A percentile compares a stretch with the other conserved stretches of the same genome.
These are phyloP conservation scores for Betta splendens DNA, from an alignment of 2,797 vertebrate genomes.

Conservation along the genomic window DNA sequence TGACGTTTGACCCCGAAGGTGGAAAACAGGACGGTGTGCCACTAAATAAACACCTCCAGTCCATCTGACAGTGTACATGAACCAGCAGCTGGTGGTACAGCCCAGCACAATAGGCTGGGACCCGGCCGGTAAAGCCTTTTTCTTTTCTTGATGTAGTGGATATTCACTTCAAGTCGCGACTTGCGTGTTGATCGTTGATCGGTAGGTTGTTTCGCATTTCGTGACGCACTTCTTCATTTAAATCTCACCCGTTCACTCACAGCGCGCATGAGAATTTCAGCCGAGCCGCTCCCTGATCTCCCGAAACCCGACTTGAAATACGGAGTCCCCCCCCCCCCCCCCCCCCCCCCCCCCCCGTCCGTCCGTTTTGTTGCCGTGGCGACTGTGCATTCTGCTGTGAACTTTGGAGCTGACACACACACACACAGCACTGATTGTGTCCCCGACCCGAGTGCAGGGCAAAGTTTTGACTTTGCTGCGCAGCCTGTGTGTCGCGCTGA, in stretches of 20 bases:
- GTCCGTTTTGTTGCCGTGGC: constrained; percentile 72
- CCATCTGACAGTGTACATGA: constrained; percentile 3
- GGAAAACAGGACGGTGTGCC: constrained; percentile 66
- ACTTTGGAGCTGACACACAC: constrained; percentile 77
- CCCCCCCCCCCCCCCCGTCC: constrained; percentile 53
- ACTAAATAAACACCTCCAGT: constrained; percentile 44
- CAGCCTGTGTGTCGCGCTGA: constrained; percentile 3
- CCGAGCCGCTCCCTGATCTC: constrained; percentile 60
- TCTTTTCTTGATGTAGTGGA: background rate
- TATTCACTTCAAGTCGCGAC: constrained; percentile 29
- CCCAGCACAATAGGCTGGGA: constrained; percentile 9
- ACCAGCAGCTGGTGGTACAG: constrained; percentile 10
- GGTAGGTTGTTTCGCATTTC: constrained; percentile 20
- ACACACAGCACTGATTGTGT: constrained; percentile 72
- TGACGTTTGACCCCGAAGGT: constrained; percentile 69
- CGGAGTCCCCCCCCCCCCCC: constrained; percentile 33
- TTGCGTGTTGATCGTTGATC: constrained; percentile 16
- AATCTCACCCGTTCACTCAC: constrained; percentile 9
- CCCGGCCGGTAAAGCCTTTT: background rate
- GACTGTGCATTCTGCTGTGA: constrained; percentile 73
- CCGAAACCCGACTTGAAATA: constrained; percentile 68
- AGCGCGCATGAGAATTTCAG: constrained; percentile 37
- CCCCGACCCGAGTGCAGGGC: constrained; percentile 46
- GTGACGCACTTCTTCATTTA: too few relatives aligned
- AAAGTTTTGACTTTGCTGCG: constrained; percentile 57